Percentiles rank a stretch among this genome's conserved stretches.
phyloP scores from a whole-genome alignment of 2,113 vertebrate genomes.

The Solea senegalensis region DNA sequence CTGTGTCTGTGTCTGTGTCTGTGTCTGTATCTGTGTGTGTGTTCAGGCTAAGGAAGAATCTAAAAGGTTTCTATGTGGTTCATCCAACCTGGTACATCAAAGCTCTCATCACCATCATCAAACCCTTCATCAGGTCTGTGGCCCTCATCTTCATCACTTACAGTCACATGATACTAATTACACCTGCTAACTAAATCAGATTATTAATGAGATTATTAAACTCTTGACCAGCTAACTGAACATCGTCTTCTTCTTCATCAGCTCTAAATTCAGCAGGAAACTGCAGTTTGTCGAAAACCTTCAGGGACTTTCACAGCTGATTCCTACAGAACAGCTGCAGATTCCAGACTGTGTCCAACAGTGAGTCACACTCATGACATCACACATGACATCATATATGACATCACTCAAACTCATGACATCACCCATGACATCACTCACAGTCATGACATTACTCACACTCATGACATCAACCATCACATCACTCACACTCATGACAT shows the following conservation, averaged over 20 bases:
- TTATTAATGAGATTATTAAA: too few relatives aligned
- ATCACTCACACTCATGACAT: too few relatives aligned
- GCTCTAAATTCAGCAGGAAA: conserved; percentile 87
- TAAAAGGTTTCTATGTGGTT: conserved; percentile 83
- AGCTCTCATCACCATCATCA: conserved; percentile 82
- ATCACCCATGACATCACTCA: too few relatives aligned
- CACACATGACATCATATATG: too few relatives aligned
- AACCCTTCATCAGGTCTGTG: conserved; percentile 87
- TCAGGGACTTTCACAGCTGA: conserved; percentile 66
- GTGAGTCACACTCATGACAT: conserved; percentile 69
- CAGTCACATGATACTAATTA: not conserved
- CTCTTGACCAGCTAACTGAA: not conserved
- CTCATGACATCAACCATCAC: too few relatives aligned
- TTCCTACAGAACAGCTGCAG: conserved; percentile 81
- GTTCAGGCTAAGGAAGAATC: conserved; percentile 85
- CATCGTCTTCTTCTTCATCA: conserved; percentile 45
- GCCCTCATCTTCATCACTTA: not conserved
- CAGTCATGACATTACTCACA: too few relatives aligned
- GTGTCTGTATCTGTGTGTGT: conserved; percentile 11
- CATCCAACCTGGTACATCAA: conserved; percentile 87
- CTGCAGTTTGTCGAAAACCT: conserved; percentile 82
- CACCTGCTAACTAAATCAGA: not conserved
- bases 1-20: not conserved
- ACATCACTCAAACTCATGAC: too few relatives aligned
- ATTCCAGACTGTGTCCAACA: conserved; percentile 80